Evolutionary conservation across 2,797 vertebrate genomes (phyloP).

Genomic region (Centropyge bicolor): DNA sequence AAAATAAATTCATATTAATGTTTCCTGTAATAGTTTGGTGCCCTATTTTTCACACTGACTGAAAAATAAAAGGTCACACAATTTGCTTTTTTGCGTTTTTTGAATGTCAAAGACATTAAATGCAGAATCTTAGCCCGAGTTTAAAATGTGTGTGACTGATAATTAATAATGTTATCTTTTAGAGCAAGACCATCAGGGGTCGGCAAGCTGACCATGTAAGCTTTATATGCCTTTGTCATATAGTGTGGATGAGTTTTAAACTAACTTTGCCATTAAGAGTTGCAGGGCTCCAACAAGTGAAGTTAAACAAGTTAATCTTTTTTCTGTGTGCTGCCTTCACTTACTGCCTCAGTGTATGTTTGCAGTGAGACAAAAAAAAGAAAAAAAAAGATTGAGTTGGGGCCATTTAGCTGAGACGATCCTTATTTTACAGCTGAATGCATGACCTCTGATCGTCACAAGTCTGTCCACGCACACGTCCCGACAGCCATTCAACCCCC

Average conservation of each 20-base stretch:
- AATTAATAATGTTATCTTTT: slow-evolving; percentile 16
- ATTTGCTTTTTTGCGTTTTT: neutral
- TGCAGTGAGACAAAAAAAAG: neutral
- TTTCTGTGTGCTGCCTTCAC: slow-evolving; percentile 1
- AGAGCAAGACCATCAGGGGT: slow-evolving; percentile 7
- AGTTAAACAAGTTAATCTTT: slow-evolving; percentile 25
- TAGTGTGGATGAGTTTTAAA: neutral
- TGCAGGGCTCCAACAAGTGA: slow-evolving; percentile 15
- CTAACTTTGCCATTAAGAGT: slow-evolving; percentile 16
- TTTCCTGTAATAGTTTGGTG: neutral
- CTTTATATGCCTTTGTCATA: slow-evolving; percentile 22
- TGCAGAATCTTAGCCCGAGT: neutral
- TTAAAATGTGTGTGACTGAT: neutral
- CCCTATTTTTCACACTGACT: neutral
- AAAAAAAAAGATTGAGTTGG: neutral
- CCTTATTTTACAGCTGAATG: slow-evolving; percentile 8
- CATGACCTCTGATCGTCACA: neutral
- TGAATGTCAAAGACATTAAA: neutral
- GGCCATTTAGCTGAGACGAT: neutral
- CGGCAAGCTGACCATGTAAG: neutral
- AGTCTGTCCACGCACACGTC: neutral
- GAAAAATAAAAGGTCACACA: neutral
- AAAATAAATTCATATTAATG: neutral
- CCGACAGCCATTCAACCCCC: neutral
- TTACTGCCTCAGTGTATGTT: slow-evolving; percentile 24